phyloP scores from a whole-genome alignment of 2,113 vertebrate species.

The Calidris pygmaea region DNA sequence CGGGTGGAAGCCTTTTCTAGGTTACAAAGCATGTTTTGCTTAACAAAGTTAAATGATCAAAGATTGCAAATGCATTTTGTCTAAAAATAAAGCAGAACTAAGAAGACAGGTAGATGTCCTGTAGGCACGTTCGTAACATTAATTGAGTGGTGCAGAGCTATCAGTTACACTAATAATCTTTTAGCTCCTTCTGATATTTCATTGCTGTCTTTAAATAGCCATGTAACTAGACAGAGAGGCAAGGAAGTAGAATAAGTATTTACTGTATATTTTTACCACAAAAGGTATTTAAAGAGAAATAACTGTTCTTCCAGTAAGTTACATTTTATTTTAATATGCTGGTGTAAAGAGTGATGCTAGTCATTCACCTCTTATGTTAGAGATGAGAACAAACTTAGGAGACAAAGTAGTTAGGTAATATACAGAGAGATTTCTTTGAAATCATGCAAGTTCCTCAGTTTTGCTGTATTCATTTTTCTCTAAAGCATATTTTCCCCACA shows the following conservation, averaged over 20 bases:
- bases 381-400: slow-evolving; percentile 3
- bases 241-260: slow-evolving; percentile 45
- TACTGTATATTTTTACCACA: slow-evolving; percentile 33
- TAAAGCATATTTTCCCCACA: background rate
- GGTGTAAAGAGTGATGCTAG: background rate
- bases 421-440: background rate
- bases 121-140: slow-evolving; percentile 1
- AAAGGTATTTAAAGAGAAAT: slow-evolving; percentile 30
- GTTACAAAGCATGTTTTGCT: background rate
- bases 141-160: slow-evolving; percentile 56
- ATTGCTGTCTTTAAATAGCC: background rate
- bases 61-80: background rate
- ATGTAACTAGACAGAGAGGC: background rate
- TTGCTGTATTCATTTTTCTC: slow-evolving; percentile 26
- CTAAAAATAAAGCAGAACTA: slow-evolving; percentile 7
- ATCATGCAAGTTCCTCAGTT: background rate
- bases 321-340: background rate
- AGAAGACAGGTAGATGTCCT: slow-evolving; percentile 55
- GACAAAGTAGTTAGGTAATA: background rate
- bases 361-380: background rate
- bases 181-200: slow-evolving; percentile 47
- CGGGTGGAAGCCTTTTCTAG: background rate
- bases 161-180: slow-evolving; percentile 61
- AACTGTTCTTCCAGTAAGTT: background rate
- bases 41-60: slow-evolving; percentile 15